phyloP scores from a whole-genome alignment of 2,888 invertebrate species.

The Drosophila peninsularis region DNA sequence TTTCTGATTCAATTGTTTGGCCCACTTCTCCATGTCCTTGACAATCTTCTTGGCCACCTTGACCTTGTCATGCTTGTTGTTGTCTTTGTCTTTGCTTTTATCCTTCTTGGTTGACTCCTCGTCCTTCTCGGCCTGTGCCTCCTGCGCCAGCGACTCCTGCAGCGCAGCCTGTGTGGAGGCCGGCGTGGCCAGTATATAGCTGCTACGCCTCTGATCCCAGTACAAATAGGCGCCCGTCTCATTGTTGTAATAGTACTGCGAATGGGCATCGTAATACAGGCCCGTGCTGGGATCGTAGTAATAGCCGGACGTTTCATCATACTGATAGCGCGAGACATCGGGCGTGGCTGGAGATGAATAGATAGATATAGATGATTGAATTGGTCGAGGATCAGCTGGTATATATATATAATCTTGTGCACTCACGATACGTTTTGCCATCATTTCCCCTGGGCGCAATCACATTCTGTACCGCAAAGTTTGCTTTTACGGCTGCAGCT shows the following conservation, averaged over 20 bases:
- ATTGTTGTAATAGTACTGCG: slow-evolving; percentile 98
- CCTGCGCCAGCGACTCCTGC: slow-evolving; percentile 69
- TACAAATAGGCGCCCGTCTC: slow-evolving; percentile 96
- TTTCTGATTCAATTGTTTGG: slow-evolving; percentile 97
- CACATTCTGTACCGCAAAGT: slow-evolving; percentile 67
- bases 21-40: slow-evolving; percentile 95
- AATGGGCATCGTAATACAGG: slow-evolving; percentile 97
- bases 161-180: slow-evolving; percentile 82
- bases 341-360: slow-evolving; percentile 87
- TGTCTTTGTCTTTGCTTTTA: slow-evolving; percentile 86
- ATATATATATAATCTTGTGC: neutral
- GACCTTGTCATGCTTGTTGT: slow-evolving; percentile 93
- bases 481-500: slow-evolving; percentile 83
- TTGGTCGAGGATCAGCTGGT: no score
- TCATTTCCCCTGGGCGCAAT: slow-evolving; percentile 82
- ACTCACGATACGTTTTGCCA: slow-evolving; percentile 83
- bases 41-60: slow-evolving; percentile 99
- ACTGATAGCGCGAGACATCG: slow-evolving; percentile 95
- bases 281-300: slow-evolving; percentile 97
- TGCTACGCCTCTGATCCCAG: slow-evolving; percentile 92
- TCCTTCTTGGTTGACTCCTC: slow-evolving; percentile 82
- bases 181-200: slow-evolving; percentile 85
- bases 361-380: neutral
- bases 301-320: slow-evolving; percentile 97
- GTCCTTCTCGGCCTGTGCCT: slow-evolving; percentile 48